Base-by-base conservation (phyloP, 2,113 vertebrate genomes). In the Ptilorrhoa leucosticta region DNA sequence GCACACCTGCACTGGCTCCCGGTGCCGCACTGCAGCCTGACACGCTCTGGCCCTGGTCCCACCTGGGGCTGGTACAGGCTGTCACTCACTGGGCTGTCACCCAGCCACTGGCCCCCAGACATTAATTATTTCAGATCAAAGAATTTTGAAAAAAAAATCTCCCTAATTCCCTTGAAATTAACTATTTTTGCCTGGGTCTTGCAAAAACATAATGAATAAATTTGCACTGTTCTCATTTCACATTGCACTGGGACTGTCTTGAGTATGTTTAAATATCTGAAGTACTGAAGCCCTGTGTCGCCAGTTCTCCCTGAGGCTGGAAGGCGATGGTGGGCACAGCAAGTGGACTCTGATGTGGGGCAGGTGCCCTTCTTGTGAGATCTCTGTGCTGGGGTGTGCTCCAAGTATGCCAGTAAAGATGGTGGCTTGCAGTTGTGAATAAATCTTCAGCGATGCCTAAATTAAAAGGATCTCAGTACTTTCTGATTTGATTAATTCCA, bases 301-400 rank as follows among this genome's bases (percentile, higher is more conserved):
- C 21, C 13, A 20, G 10, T 35, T 71, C n/a, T 63, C 28, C 22
- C 24, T 60, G 22, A 42, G 0, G 0, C 9, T 79, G 48, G 24
- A 60, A 48, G 60, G 6, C 0, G 0, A 23, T 21, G 54, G 15
- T 0, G 1, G 73, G 35, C 22, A 69, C 7, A 65, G 30, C 18
- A 30, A 68, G 10, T 0, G 1, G 39, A 40, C 5, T 10, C 50
- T 61, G 39, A 22, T 1, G 0, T 1, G 8, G 17, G 1, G 3
- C 53, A 45, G 42, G 11, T 3, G 1, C 30, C 18, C 1, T 1
- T 7, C 68, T 63, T 3, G 0, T 26, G 22, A 58, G 21, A 19
- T 39, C 8, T 79, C 57, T 5, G 1, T 53, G 42, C 39, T 45
- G 33, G 21, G 13, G 1, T 1, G 1, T 47, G 7, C 40, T 48